phyloP scores from a whole-genome alignment of 2,888 invertebrate genomes.

The Danaus chrysippus region DNA sequence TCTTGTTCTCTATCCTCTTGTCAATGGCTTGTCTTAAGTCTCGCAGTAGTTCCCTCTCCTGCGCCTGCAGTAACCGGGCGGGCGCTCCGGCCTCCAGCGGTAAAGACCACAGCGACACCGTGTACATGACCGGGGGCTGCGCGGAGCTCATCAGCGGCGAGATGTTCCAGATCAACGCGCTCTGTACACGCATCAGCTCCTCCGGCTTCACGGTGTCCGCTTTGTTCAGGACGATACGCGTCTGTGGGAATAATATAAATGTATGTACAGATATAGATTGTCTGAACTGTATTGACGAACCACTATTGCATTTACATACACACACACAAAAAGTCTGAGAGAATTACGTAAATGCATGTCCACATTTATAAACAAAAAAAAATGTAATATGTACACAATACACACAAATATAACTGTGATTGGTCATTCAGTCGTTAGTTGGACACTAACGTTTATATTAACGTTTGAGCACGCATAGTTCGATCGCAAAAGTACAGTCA shows the following conservation, averaged over 20 bases:
- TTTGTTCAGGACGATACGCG: slow-evolving; percentile 95
- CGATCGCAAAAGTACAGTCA: no score
- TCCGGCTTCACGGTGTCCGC: slow-evolving; percentile 95
- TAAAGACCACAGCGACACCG: slow-evolving; percentile 92
- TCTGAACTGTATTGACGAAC: neutral
- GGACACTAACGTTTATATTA: no score
- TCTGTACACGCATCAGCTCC: slow-evolving; percentile 95
- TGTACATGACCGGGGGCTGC: slow-evolving; percentile 95
- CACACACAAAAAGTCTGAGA: no score
- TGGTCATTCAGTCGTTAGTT: no score
- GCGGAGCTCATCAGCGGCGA: slow-evolving; percentile 97
- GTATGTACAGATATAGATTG: no score
- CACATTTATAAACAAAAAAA: no score
- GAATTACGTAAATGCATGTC: no score
- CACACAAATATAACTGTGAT: no score
- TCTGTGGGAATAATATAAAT: slow-evolving; percentile 68
- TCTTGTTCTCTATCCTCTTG: slow-evolving; percentile 95
- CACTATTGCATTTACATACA: no score
- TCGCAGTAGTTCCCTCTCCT: slow-evolving; percentile 91
- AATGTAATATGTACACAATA: no score
- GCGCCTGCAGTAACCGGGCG: slow-evolving; percentile 88
- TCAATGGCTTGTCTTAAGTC: slow-evolving; percentile 92
- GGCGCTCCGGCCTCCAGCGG: slow-evolving; percentile 91
- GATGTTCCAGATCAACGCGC: slow-evolving; percentile 96
- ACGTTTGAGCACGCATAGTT: no score